Percentiles rank a stretch among this genome's conserved stretches.
phyloP scores from a whole-genome alignment of 2,888 invertebrate genomes.

The Chymomyza caudatula region DNA sequence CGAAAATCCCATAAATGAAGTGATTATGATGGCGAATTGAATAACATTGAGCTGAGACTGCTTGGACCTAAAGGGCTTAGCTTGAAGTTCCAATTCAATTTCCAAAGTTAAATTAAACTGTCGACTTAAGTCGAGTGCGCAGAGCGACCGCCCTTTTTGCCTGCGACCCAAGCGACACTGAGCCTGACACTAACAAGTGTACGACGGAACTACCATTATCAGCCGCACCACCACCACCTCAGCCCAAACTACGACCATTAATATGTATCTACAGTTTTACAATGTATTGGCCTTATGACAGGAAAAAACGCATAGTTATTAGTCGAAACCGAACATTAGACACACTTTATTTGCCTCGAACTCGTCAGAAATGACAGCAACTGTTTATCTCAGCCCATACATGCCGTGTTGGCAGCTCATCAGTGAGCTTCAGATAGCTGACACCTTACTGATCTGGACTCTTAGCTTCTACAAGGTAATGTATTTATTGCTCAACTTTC shows the following conservation, averaged over 20 bases:
- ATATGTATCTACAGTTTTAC: neutral
- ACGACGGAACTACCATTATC: constrained; percentile 18
- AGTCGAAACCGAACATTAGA: neutral
- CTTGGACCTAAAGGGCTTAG: constrained; percentile 13
- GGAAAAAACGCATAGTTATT: neutral
- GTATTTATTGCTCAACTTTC: neutral
- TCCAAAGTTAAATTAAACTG: constrained; percentile 64
- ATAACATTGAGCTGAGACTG: constrained; percentile 10
- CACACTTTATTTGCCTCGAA: no score
- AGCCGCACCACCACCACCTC: neutral
- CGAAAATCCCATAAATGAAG: constrained; percentile 61
- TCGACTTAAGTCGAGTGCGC: constrained; percentile 55
- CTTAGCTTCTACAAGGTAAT: neutral
- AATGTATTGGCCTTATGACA: neutral
- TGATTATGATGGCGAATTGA: constrained; percentile 47
- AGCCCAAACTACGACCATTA: neutral
- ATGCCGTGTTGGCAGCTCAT: no score
- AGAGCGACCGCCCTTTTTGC: neutral
- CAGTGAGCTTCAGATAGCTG: no score
- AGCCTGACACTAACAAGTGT: constrained; percentile 70
- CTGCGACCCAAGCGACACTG: constrained; percentile 48
- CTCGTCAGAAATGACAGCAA: no score
- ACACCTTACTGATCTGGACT: no score
- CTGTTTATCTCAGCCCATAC: no score
- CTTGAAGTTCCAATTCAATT: constrained; percentile 59